Base-by-base conservation (phyloP, 2,113 vertebrate species). In the Oriolus oriolus region DNA sequence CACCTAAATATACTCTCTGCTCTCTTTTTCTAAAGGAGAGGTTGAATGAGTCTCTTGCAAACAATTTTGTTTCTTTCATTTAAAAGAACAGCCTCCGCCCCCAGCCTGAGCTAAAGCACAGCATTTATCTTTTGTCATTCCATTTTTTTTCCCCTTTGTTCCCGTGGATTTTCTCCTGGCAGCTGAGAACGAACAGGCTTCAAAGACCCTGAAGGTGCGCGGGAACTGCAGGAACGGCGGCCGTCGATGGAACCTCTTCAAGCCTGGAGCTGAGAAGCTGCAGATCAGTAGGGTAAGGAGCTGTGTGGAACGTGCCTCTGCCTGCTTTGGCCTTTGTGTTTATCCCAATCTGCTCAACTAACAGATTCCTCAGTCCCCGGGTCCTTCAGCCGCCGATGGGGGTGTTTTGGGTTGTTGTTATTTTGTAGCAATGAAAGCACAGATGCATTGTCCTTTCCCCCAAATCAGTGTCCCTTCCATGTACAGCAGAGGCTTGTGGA, bases 231-330 rank as follows among this genome's bases (percentile, higher is more conserved):
- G 96, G 95, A 83, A 97, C 95, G 96, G 95, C 1, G 87, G 95
- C 65, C 94, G 92, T 14, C 87, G 95, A 24, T 98, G 97, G 96
- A 99, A 98, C 79, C 95, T 98, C 66, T 93, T 98, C 60, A 98
- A 98, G 96, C 98, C 98, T 24, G 98, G 98, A 69, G 98, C 98
- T 35, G 98, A 99, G 93, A 98, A 99, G 39, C 98, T 99, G 69
- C 98, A 98, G 59, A 98, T 99, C 92, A 98, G 98, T 90, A 93
- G 98, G 87, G 98, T 99, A 98, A 99, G 98, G 78, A 49, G n/a
- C 5, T 16, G 52, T 63, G 83, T 59, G 88, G 26, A 60, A 10
- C 4, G 0, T 41, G 30, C 44, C 68, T 80, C 73, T 69, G 49
- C 73, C 64, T 87, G 69, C 77, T 20, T 13, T 53, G 74, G 47